Conservation (phyloP, 1,140 invertebrate species). For the Liolophura sinensis region DNA sequence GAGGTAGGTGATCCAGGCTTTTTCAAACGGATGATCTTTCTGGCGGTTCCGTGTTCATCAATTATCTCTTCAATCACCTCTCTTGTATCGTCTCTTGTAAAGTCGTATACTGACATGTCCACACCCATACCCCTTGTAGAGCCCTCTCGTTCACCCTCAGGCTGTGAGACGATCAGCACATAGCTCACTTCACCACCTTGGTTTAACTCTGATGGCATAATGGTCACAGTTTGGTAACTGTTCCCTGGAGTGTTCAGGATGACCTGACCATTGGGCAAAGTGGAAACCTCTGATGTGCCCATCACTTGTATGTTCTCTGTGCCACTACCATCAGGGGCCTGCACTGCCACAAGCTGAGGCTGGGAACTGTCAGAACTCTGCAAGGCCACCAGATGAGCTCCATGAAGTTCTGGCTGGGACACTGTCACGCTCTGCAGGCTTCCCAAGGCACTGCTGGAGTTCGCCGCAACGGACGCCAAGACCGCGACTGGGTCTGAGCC, state of each 20-base stretch:
- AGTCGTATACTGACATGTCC: conserved; percentile 65
- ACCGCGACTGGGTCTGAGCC: conserved; percentile 28
- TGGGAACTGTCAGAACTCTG: conserved; percentile 37
- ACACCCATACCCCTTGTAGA: conserved; percentile 49
- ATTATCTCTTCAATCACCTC: conserved; percentile 62
- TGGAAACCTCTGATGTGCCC: conserved; percentile 21
- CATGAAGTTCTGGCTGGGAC: conserved; percentile 13
- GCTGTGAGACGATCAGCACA: conserved; percentile 84
- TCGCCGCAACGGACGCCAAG: conserved; percentile 31
- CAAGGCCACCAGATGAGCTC: conserved; percentile 47
- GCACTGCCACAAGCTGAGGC: conserved; percentile 44
- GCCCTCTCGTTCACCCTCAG: conserved; percentile 53
- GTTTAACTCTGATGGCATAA: conserved; percentile 80
- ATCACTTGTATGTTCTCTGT: conserved; percentile 17
- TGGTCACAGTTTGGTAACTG: conserved; percentile 79
- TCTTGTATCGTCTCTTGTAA: conserved; percentile 46
- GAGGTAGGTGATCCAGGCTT: conserved; percentile 71
- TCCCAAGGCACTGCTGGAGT: conserved; percentile 23
- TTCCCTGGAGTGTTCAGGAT: conserved; percentile 33
- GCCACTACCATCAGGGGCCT: conserved; percentile 20
- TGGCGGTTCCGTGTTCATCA: conserved; percentile 67
- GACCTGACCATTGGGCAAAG: conserved; percentile 6
- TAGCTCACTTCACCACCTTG: conserved; percentile 80
- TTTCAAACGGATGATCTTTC: conserved; percentile 64
- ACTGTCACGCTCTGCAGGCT: conserved; percentile 21